Percentiles rank a stretch among this genome's conserved stretches.
These are phyloP conservation scores for Drosophila pectinifera DNA, from an alignment of 1,140 invertebrate genomes.

Conservation along the genomic window DNA sequence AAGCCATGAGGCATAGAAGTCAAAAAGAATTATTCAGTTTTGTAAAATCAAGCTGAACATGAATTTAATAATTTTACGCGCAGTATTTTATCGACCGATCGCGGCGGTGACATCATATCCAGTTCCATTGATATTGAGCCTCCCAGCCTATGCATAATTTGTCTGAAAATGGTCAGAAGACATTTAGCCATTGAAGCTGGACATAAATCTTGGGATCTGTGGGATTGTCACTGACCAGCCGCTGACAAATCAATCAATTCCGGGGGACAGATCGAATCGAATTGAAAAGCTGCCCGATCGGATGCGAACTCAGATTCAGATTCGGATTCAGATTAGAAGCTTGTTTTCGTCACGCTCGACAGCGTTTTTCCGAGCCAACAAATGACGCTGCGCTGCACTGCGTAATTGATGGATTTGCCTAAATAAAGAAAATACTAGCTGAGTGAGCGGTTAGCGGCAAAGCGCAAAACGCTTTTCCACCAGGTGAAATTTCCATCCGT, in stretches of 20 bases:
- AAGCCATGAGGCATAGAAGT: not conserved
- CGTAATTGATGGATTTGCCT: constrained; percentile 76
- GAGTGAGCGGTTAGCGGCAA: constrained; percentile 18
- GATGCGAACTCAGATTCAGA: constrained; percentile 11
- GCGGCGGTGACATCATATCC: constrained; percentile 64
- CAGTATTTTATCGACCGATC: constrained; percentile 20
- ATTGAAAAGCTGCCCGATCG: constrained; percentile 54
- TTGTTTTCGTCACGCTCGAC: constrained; percentile 43
- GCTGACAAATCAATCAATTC: constrained; percentile 75
- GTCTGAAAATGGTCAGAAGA: constrained; percentile 73
- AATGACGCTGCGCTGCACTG: constrained; percentile 60
- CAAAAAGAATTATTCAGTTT: not conserved
- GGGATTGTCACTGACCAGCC: constrained; percentile 56
- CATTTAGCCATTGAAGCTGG: constrained; percentile 57
- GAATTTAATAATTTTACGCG: constrained; percentile 14
- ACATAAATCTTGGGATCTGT: constrained; percentile 69
- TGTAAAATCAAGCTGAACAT: constrained; percentile 2
- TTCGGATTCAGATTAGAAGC: constrained; percentile 52
- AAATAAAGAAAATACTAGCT: constrained; percentile 69
- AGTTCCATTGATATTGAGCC: constrained; percentile 16
- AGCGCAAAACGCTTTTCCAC: constrained; percentile 63
- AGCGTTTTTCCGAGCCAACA: constrained; percentile 47
- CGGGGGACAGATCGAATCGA: constrained; percentile 25
- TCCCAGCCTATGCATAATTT: constrained; percentile 70
- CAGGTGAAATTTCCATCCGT: constrained; percentile 78